Percentiles rank a stretch among this genome's conserved stretches.
Conservation (phyloP, 2,797 vertebrate species). For the Notamacropus eugenii region DNA sequence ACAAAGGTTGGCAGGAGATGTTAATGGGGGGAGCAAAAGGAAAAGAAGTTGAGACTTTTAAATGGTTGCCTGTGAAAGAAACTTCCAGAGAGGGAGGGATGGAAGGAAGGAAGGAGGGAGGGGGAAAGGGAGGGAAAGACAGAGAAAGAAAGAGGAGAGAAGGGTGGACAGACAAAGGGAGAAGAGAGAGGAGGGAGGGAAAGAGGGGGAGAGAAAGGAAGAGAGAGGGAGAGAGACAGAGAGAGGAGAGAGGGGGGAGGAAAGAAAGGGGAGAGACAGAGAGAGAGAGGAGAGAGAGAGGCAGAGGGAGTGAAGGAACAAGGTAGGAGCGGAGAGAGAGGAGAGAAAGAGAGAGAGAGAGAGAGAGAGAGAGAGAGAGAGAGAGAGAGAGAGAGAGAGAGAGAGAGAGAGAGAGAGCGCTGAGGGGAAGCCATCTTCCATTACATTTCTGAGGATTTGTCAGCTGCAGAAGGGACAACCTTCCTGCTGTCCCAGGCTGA, state of each 20-base stretch:
- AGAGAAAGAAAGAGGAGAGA: background rate
- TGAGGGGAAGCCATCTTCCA: background rate
- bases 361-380: background rate
- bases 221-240: no score
- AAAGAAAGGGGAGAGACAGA: background rate
- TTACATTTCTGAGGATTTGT: background rate
- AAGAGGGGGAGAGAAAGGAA: background rate
- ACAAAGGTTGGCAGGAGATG: constrained; percentile 26
- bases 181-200: no score
- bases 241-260: no score
- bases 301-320: no score
- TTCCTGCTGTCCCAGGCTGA: no score
- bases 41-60: background rate
- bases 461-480: no score
- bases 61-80: background rate
- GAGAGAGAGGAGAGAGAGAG: background rate
- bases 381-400: background rate
- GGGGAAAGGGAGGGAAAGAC: no score
- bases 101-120: accelerated
- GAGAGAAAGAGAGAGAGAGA: background rate
- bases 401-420: background rate
- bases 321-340: no score
- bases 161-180: background rate
- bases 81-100: background rate
- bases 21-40: constrained; percentile 28